Evolutionary conservation across 2,888 invertebrate species (phyloP).

Genomic region (Scaeva pyrastri): DNA sequence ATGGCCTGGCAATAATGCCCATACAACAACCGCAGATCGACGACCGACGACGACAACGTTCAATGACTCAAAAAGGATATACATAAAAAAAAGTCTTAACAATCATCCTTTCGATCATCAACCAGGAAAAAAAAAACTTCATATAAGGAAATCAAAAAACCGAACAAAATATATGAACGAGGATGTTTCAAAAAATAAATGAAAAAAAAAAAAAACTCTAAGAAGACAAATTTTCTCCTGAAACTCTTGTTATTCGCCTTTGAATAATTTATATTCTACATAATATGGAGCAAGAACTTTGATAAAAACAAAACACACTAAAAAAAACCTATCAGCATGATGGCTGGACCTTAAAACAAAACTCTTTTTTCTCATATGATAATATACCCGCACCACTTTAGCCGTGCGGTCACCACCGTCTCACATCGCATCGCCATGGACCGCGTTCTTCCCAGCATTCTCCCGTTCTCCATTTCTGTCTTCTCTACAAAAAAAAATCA

Average conservation of each 20-base stretch:
- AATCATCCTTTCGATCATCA: slow-evolving; percentile 65
- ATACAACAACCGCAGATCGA: too few species aligned
- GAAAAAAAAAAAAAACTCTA: slow-evolving; percentile 36
- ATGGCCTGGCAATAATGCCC: slow-evolving; percentile 56
- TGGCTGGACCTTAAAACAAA: slow-evolving; percentile 42
- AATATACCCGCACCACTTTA: slow-evolving; percentile 47
- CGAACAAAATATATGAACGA: slow-evolving; percentile 10
- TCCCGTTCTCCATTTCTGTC: slow-evolving; percentile 15
- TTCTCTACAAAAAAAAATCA: slow-evolving; percentile 1
- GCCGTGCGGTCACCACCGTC: slow-evolving; percentile 43
- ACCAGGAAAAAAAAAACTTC: neutral
- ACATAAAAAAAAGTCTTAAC: slow-evolving; percentile 29
- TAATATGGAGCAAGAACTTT: slow-evolving; percentile 74
- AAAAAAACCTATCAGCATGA: slow-evolving; percentile 33
- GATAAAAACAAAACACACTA: slow-evolving; percentile 14
- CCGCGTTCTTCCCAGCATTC: slow-evolving; percentile 44
- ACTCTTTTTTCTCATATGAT: slow-evolving; percentile 36
- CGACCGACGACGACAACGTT: slow-evolving; percentile 34
- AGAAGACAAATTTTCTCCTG: slow-evolving; percentile 48
- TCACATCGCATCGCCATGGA: slow-evolving; percentile 34
- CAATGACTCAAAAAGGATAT: slow-evolving; percentile 54
- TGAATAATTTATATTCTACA: slow-evolving; percentile 76
- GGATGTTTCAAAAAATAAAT: neutral
- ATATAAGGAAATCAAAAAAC: slow-evolving; percentile 62
- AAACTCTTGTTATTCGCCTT: slow-evolving; percentile 71